Evolutionary conservation across 2,797 vertebrate species (phyloP).

Genomic region (Cryptoprocta ferox): DNA sequence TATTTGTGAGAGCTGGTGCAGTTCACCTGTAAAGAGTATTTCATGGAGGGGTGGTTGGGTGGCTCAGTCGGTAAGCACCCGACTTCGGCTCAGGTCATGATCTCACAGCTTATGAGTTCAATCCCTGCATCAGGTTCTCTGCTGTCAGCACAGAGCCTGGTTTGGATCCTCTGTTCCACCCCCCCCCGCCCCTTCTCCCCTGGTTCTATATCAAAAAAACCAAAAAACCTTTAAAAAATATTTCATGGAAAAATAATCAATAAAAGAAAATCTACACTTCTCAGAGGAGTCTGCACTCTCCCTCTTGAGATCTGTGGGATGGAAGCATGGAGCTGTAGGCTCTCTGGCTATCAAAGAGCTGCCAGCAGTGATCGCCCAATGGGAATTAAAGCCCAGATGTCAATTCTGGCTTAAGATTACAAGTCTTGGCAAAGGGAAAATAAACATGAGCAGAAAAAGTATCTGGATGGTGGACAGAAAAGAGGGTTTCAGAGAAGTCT

Average conservation of each 20-base stretch:
- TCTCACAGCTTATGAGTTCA: too few species aligned
- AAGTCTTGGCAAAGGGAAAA: background rate
- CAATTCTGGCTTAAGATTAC: background rate
- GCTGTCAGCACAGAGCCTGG: too few species aligned
- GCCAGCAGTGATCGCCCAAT: background rate
- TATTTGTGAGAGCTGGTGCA: background rate
- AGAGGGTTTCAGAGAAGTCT: background rate
- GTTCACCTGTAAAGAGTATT: background rate
- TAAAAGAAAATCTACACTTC: background rate
- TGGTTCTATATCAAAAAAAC: too few species aligned
- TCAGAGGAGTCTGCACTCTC: background rate
- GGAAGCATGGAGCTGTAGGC: background rate
- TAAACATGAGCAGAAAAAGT: background rate
- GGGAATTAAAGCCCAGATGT: background rate
- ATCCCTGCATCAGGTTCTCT: too few species aligned
- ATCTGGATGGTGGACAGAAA: background rate
- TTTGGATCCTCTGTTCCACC: too few species aligned
- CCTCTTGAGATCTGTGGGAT: background rate
- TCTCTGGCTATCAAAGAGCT: background rate
- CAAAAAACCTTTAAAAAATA: too few species aligned
- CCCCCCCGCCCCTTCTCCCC: too few species aligned
- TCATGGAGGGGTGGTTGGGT: background rate
- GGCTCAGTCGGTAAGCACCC: too few species aligned
- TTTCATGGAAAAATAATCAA: background rate
- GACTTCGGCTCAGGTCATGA: too few species aligned